A percentile compares a stretch with the other conserved stretches of the same genome.
Evolutionary conservation across 2,113 vertebrate genomes (phyloP).

Genomic region (Acrocephalus arundinaceus): DNA sequence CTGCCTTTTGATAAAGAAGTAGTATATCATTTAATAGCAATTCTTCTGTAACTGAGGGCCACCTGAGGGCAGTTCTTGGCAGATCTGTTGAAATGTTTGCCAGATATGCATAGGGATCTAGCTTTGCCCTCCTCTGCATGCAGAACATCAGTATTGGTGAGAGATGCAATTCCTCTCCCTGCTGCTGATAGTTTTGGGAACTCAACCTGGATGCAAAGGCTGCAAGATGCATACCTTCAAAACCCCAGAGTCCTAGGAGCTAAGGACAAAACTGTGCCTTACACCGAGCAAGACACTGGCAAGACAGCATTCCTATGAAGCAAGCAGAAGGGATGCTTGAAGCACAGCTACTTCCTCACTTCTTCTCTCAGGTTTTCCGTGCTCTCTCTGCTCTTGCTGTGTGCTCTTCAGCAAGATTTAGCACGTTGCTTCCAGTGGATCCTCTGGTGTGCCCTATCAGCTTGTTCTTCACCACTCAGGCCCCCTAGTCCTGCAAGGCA

Average conservation of each 20-base stretch:
- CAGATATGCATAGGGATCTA: not conserved
- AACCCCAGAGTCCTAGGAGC: not conserved
- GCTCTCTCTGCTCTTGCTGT: not conserved
- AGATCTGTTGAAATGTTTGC: not conserved
- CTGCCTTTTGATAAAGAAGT: not conserved
- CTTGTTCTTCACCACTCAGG: not conserved
- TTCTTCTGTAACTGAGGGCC: not conserved
- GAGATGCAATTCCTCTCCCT: not conserved
- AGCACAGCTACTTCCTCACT: not conserved
- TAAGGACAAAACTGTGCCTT: not conserved
- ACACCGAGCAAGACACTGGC: not conserved
- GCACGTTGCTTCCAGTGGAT: fast-evolving
- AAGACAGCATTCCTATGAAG: not conserved
- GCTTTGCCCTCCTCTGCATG: not conserved
- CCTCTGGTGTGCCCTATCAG: not conserved
- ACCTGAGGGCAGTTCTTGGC: not conserved
- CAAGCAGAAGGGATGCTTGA: not conserved
- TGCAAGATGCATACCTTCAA: not conserved
- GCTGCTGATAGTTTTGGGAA: not conserved
- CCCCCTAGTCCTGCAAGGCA: not conserved
- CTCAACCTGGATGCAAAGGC: not conserved
- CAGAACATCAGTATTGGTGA: not conserved
- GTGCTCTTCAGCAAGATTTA: not conserved
- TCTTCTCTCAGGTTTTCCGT: not conserved
- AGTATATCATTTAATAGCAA: not conserved